Percentiles rank a stretch among this genome's conserved stretches.
Evolutionary conservation across 1,140 invertebrate species (phyloP).

Genomic region (Drosophila leontia): DNA sequence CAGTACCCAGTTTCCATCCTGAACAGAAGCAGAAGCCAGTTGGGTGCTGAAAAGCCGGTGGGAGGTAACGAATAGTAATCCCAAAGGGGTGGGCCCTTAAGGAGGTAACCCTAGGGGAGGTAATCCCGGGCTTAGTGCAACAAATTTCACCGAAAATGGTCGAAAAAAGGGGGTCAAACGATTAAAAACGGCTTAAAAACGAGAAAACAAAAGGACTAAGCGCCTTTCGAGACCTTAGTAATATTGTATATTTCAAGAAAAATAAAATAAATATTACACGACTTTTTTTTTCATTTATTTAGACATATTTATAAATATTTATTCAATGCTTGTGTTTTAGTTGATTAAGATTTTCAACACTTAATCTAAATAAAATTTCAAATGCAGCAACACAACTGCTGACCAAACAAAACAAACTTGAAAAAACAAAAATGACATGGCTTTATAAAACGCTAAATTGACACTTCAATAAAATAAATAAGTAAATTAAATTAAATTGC

Average conservation of each 20-base stretch:
- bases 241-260: background rate
- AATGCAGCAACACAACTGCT: background rate
- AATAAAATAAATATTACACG: background rate
- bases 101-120: constrained; percentile 16
- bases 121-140: constrained; percentile 28
- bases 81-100: background rate
- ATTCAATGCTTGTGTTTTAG: background rate
- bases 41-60: constrained; percentile 30
- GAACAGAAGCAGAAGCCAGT: constrained; percentile 35
- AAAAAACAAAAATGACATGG: background rate
- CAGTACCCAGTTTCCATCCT: constrained; percentile 12
- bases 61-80: constrained; percentile 32
- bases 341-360: background rate
- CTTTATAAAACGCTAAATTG: constrained; percentile 15
- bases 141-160: constrained; percentile 34
- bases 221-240: background rate
- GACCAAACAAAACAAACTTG: background rate
- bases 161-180: constrained; percentile 24
- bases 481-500: constrained; percentile 33
- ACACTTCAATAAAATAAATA: constrained; percentile 30
- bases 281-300: background rate
- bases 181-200: constrained; percentile 14
- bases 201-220: background rate
- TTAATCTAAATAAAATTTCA: constrained; percentile 14
- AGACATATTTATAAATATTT: background rate